Evolutionary conservation across 2,888 invertebrate genomes (phyloP), one percentile per base, ranked within the genome.

Genomic region (Gasteruption jaculator): DNA sequence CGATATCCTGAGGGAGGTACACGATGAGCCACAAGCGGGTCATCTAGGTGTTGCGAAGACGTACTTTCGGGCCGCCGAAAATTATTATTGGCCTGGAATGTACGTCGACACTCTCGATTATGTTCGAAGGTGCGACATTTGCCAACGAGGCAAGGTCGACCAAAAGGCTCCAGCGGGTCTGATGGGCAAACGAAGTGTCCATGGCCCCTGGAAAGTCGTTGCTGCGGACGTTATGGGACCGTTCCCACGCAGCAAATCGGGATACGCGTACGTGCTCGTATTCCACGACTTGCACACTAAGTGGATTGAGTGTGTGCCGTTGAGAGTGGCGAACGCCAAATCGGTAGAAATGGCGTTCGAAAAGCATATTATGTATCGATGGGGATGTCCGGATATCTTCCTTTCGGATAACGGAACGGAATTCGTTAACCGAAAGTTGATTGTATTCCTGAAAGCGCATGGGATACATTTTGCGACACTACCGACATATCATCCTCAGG

Each of bases 401-500:
- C 29, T 55, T 1, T 35, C 37, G 2, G 57, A 57, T 27, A 53
- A 52, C 32, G 56, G 54, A 0, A 43, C 44, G 1, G 43, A 53
- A 26, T 51, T 46, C 10, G n/a, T 12, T 3, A 45, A 45, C 2
- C 12, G 27, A n/a, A n/a, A n/a, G n/a, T n/a, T n/a, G n/a, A n/a
- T n/a, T n/a, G n/a, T n/a, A n/a, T n/a, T n/a, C n/a, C n/a, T n/a
- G n/a, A n/a, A n/a, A n/a, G n/a, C n/a, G n/a, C n/a, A n/a, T n/a
- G n/a, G n/a, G n/a, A n/a, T n/a, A n/a, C n/a, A 53, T 20, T n/a
- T n/a, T n/a, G n/a, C n/a, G n/a, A n/a, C n/a, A n/a, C n/a, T n/a
- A n/a, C n/a, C n/a, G n/a, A n/a, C n/a, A n/a, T n/a, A n/a, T n/a
- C n/a, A n/a, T n/a, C n/a, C n/a, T n/a, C n/a, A n/a, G n/a, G n/a